Conservation (phyloP, 2,113 vertebrate species). For the Pseudorasbora parva region DNA sequence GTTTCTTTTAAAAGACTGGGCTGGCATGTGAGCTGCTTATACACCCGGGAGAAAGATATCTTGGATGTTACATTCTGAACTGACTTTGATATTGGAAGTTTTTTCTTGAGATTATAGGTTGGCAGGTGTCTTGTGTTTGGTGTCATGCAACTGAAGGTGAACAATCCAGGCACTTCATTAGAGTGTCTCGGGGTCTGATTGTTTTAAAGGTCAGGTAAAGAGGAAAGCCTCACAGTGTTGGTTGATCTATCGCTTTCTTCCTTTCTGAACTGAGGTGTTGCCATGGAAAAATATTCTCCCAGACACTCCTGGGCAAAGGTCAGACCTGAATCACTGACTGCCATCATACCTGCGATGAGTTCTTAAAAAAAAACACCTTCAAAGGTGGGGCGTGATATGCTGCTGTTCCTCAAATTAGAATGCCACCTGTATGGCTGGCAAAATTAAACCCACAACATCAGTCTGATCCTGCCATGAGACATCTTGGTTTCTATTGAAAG, state of each 20-base stretch:
- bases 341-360: slow-evolving; percentile 39
- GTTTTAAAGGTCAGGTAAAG: slow-evolving; percentile 50
- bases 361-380: slow-evolving; percentile 31
- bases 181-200: slow-evolving; percentile 46
- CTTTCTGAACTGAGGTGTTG: slow-evolving; percentile 9
- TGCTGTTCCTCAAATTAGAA: slow-evolving; percentile 8
- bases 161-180: slow-evolving; percentile 54
- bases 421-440: neutral
- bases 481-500: neutral
- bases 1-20: neutral
- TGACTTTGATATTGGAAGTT: slow-evolving; percentile 2
- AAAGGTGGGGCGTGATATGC: slow-evolving; percentile 6
- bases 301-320: slow-evolving; percentile 56
- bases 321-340: slow-evolving; percentile 46
- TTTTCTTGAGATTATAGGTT: neutral
- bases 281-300: slow-evolving; percentile 43
- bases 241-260: slow-evolving; percentile 14
- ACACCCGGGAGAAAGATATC: neutral
- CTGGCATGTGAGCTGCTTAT: neutral
- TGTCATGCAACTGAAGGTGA: slow-evolving; percentile 28
- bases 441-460: neutral
- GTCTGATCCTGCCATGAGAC: neutral
- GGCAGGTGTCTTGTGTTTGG: slow-evolving; percentile 15
- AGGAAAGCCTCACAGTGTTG: slow-evolving; percentile 36
- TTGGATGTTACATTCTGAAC: neutral